Conservation (phyloP, 2,888 invertebrate genomes). For the Erebia palarica region DNA sequence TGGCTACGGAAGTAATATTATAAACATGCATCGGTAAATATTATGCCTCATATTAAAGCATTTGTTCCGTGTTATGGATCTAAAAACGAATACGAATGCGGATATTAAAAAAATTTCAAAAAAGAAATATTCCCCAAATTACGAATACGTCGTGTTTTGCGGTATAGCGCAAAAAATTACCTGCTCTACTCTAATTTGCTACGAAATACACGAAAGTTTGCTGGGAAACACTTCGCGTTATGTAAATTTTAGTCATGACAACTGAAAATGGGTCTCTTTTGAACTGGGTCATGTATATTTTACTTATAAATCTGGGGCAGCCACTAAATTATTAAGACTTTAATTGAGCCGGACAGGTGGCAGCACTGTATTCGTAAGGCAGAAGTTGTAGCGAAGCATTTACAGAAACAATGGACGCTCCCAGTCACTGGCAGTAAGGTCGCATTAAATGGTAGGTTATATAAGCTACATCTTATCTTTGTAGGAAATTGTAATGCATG, state of each 20-base stretch:
- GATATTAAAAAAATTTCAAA: slow-evolving; percentile 6
- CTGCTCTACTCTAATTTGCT: slow-evolving; percentile 15
- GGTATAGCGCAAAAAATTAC: slow-evolving; percentile 17
- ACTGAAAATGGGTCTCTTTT: slow-evolving; percentile 31
- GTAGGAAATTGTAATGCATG: too few species aligned
- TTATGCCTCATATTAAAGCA: not conserved
- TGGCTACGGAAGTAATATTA: not conserved
- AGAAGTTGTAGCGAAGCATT: slow-evolving; percentile 50
- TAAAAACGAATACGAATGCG: slow-evolving; percentile 16
- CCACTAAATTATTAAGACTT: slow-evolving; percentile 42
- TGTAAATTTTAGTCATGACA: slow-evolving; percentile 30
- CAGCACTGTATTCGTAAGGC: slow-evolving; percentile 39
- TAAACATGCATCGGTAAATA: not conserved
- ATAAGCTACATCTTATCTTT: too few species aligned
- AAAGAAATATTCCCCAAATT: slow-evolving; percentile 7
- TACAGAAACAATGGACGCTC: slow-evolving; percentile 33
- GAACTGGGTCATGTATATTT: slow-evolving; percentile 39
- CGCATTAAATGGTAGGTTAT: too few species aligned
- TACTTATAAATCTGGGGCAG: slow-evolving; percentile 42
- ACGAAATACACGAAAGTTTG: slow-evolving; percentile 22
- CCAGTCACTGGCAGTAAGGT: too few species aligned
- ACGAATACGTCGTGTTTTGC: slow-evolving; percentile 8
- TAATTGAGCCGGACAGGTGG: not conserved
- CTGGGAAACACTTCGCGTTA: slow-evolving; percentile 19
- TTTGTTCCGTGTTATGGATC: slow-evolving; percentile 1